Evolutionary conservation across 2,797 vertebrate species (phyloP).

Genomic region (Limnodromus scolopaceus): DNA sequence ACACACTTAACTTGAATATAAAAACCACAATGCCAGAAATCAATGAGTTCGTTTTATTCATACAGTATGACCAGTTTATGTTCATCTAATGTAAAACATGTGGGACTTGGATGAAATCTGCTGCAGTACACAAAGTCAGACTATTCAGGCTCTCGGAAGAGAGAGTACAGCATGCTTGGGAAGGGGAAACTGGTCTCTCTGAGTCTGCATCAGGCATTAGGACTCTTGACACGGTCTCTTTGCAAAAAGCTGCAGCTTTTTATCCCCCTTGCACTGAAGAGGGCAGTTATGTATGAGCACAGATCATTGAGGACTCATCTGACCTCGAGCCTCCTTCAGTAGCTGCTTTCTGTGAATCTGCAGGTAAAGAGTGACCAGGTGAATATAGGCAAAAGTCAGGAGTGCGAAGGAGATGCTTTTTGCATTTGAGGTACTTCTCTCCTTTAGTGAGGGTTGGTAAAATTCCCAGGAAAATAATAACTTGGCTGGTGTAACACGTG

Average conservation of each 20-base stretch:
- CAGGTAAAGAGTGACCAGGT: not conserved
- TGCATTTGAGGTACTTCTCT: not conserved
- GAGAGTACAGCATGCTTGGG: not conserved
- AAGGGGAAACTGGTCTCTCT: not conserved
- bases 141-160: not conserved
- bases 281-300: not conserved
- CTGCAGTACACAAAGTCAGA: not conserved
- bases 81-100: conserved; percentile 62
- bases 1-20: conserved; percentile 25
- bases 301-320: no score
- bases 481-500: accelerated
- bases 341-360: not conserved
- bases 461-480: not conserved
- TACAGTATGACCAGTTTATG: conserved; percentile 61
- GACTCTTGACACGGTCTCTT: not conserved
- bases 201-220: accelerated
- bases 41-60: conserved; percentile 51
- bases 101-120: conserved; percentile 18
- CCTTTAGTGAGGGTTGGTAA: not conserved
- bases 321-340: accelerated
- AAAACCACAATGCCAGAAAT: conserved; percentile 56
- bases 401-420: not conserved
- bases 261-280: not conserved
- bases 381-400: not conserved
- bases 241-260: not conserved